Evolutionary conservation across 1,140 invertebrate genomes (phyloP), one percentile per base, ranked within the genome.

Genomic region (Lasaia peninsularis): DNA sequence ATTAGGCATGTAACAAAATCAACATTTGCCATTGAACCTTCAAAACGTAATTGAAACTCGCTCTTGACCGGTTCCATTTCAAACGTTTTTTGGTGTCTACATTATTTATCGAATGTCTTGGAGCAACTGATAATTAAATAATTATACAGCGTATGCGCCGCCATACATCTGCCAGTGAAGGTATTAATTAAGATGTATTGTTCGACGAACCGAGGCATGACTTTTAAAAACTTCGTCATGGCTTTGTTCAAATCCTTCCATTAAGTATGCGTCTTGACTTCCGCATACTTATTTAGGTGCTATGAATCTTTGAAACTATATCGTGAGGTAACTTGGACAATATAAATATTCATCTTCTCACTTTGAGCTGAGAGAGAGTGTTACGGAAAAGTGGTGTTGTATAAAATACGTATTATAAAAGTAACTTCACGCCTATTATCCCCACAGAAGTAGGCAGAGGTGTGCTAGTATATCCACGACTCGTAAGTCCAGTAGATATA

Each of bases 171-270:
- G 71, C 67, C 71, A 63, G 67, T 56, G 72, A 73, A 74, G 69
- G 74, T 74, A 84, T 80, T 84, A 84, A 86, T 86, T 86, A 80
- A 84, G 76, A 78, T 67, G 70, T 75, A 86, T 86, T 84, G 80
- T 82, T 78, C 72, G 71, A 68, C 71, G 65, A 67, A 69, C 62
- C 73, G 69, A 67, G 65, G 72, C 78, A 71, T 83, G 82, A 86
- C 80, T 86, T 86, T 82, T 75, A 78, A 81, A 81, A 81, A 74
- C 61, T 80, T 71, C 50, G 62, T 60, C 73, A 69, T 63, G 55
- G 64, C 64, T 60, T 58, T 60, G 73, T 73, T 72, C 59, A 71
- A 75, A 72, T 76, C 68, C 63, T 70, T 69, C 67, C 68, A 72
- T 75, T 71, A 65, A 70, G 65, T 60, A 63, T 64, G 67, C 65